Conservation (phyloP, 2,113 vertebrate species). For the Erinaceus europaeus region DNA sequence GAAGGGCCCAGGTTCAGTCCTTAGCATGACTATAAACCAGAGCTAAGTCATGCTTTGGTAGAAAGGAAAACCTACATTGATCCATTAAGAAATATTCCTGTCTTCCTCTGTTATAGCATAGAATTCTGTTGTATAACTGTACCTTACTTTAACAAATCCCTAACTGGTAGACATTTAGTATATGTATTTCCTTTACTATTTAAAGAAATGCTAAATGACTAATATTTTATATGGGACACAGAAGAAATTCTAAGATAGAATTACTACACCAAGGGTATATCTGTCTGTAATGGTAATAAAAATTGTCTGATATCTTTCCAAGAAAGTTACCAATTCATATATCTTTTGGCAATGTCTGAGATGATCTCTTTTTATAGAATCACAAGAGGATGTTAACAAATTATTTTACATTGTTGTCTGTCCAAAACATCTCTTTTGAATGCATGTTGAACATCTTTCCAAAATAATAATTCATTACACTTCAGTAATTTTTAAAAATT, state of each 20-base stretch:
- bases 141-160: not conserved
- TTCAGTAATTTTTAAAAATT: no score
- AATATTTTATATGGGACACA: not conserved
- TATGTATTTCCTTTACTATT: not conserved
- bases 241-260: not conserved
- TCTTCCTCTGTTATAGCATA: not conserved
- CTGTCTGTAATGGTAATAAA: slow-evolving; percentile 1
- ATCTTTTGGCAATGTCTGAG: not conserved
- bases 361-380: not conserved
- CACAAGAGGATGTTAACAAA: not conserved
- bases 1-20: no score
- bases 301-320: not conserved
- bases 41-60: no score
- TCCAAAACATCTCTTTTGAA: not conserved
- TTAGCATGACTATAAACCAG: no score
- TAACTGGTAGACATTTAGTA: not conserved
- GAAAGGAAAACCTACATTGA: no score
- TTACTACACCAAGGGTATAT: not conserved
- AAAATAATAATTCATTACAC: no score
- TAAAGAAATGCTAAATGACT: not conserved
- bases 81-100: not conserved
- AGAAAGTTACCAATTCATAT: not conserved
- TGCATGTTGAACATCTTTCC: no score
- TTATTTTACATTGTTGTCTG: not conserved
- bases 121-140: not conserved